phyloP scores from a whole-genome alignment of 1,140 invertebrate species.

The Tribolium madens region DNA sequence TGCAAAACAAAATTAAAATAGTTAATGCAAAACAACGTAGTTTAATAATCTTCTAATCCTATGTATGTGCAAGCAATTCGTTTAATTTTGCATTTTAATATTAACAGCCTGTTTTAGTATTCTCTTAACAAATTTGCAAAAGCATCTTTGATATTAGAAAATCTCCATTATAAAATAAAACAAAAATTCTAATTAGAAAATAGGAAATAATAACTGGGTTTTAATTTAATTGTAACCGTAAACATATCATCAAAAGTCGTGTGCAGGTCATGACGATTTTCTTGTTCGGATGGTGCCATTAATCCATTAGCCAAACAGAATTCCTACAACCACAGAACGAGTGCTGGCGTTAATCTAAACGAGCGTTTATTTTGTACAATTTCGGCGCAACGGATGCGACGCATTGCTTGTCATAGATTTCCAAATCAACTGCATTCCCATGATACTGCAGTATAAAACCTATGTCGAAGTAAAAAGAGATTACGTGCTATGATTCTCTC shows the following conservation, averaged over 20 bases:
- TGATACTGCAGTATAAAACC: conserved; percentile 23
- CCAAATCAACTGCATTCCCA: conserved; percentile 34
- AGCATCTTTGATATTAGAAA: background rate
- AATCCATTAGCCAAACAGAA: conserved; percentile 34
- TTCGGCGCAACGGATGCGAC: conserved; percentile 18
- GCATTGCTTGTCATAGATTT: conserved; percentile 36
- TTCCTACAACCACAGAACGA: conserved; percentile 11
- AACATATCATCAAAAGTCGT: conserved; percentile 1
- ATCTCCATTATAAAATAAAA: background rate
- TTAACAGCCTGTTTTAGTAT: background rate
- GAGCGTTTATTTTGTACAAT: conserved; percentile 34
- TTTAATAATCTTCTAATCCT: background rate
- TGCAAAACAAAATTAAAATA: too few species aligned
- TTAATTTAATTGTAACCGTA: too few species aligned
- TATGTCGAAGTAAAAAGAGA: too few species aligned
- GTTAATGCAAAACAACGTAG: background rate
- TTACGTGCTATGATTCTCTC: background rate
- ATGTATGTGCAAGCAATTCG: background rate
- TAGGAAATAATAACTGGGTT: background rate
- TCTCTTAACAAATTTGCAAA: background rate
- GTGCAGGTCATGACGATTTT: conserved; percentile 9
- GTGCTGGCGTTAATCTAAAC: conserved; percentile 40
- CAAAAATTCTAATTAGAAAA: background rate
- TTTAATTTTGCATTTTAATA: background rate
- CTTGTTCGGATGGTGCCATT: conserved; percentile 10